Evolutionary conservation across 2,113 vertebrate genomes (phyloP).

Genomic region (Bubo scandiacus): DNA sequence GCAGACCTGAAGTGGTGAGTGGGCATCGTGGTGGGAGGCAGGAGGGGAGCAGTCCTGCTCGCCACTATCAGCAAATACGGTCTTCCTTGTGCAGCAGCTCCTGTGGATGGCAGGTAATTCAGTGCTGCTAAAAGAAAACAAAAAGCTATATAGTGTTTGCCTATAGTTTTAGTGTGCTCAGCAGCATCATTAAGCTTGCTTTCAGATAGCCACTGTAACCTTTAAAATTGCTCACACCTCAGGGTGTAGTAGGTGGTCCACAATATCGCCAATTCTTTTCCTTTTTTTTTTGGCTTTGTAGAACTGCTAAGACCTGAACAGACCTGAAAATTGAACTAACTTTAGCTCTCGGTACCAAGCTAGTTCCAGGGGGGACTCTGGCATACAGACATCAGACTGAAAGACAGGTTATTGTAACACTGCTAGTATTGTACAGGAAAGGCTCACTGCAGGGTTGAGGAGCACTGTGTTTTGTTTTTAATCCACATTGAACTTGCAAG

Average conservation of each 20-base stretch:
- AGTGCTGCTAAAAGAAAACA: not conserved
- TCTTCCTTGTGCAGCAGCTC: not conserved
- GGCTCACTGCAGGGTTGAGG: not conserved
- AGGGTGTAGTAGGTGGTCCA: too few relatives aligned
- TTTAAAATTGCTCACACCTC: not conserved
- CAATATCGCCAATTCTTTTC: not conserved
- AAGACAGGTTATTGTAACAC: not conserved
- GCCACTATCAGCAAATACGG: not conserved
- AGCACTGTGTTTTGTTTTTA: not conserved
- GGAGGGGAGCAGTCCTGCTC: not conserved
- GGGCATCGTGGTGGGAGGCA: rapidly evolving
- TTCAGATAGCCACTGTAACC: not conserved
- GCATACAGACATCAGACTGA: not conserved
- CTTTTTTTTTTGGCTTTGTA: not conserved
- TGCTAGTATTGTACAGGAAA: not conserved
- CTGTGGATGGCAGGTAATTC: not conserved
- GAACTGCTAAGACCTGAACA: not conserved
- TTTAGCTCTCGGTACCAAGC: not conserved
- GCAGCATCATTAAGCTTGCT: not conserved
- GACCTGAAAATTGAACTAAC: not conserved
- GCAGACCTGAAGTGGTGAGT: not conserved
- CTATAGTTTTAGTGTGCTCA: not conserved
- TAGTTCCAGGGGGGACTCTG: not conserved
- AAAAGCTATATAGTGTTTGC: not conserved
- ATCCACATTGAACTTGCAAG: not conserved